Base-by-base conservation (phyloP, 2,113 vertebrate genomes). In the Pipra filicauda region DNA sequence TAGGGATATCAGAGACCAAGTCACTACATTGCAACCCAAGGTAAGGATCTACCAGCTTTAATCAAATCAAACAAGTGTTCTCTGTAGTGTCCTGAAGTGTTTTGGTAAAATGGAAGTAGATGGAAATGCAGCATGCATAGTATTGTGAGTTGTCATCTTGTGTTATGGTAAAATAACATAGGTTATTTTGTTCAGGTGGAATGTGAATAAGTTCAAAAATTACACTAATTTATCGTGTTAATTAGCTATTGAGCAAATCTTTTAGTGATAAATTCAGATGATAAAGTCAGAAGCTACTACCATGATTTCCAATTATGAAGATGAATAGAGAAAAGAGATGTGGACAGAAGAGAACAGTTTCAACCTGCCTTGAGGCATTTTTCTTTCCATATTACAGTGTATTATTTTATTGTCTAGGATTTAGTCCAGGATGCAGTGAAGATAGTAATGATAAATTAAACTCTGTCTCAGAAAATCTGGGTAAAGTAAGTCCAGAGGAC, bases 1-100 rank as follows among this genome's bases (percentile, higher is more conserved):
- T 98, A 99, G 99, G 99, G 99, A 31, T 99, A 99, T 96, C 99
- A 99, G 97, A 98, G 99, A 96, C 99, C 99, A 66, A 99, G 99
- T 89, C 99, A 99, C 97, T 99, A 99, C 97, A 99, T 99, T 90
- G 99, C 99, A 74, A 99, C 99, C 59, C 99, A 99, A 98, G 99
- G 99, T 99, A 98, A 98, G 98, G 89, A 67, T 48, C 67, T 86
- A 27, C 15, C 59, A 61, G 28, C 48, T 41, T 80, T 78, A 94
- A 66, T 85, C 61, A 43, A 94, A 33, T 43, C 3, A 1, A 66
- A 44, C 15, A 92, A 48, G 33, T 43, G 28, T 80, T 65, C 10
- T 52, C 28, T 79, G 33, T 78, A 43, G 26, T 43, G 24, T 75
- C 51, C 31, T 4, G 24, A 44, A 69, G 33, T 35, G 30, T 61